phyloP scores from a whole-genome alignment of 2,888 invertebrate species.

The Petrolisthes manimaculis region DNA sequence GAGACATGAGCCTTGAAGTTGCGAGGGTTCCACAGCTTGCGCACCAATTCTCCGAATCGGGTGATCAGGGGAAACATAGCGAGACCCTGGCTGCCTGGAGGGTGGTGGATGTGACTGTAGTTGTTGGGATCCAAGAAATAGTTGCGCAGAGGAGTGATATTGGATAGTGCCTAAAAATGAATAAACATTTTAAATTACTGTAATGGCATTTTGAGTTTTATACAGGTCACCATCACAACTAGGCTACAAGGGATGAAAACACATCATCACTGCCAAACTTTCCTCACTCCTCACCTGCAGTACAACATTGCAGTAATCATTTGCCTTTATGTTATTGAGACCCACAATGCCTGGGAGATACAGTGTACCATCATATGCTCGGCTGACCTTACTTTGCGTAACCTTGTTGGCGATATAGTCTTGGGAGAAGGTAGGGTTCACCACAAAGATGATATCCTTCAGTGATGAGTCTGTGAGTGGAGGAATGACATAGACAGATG shows the following conservation, averaged over 20 bases:
- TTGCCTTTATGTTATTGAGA: slow-evolving; percentile 98
- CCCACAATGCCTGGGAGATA: slow-evolving; percentile 98
- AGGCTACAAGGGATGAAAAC: no score
- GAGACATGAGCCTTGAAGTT: slow-evolving; percentile 99
- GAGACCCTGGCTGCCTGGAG: slow-evolving; percentile 98
- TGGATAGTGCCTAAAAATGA: slow-evolving; percentile 84
- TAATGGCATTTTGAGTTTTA: no score
- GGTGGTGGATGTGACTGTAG: slow-evolving; percentile 88
- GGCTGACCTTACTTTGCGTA: slow-evolving; percentile 83
- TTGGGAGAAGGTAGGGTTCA: slow-evolving; percentile 94
- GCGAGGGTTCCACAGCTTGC: slow-evolving; percentile 98
- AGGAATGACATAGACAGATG: not conserved
- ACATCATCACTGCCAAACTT: not conserved
- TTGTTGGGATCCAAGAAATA: slow-evolving; percentile 95
- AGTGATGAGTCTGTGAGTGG: slow-evolving; percentile 85
- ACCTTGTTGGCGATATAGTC: slow-evolving; percentile 88
- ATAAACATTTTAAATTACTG: not conserved
- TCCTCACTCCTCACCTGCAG: slow-evolving; percentile 79
- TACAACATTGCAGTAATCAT: slow-evolving; percentile 99
- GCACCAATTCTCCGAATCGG: slow-evolving; percentile 91
- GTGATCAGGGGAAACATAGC: slow-evolving; percentile 87
- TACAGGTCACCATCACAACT: no score
- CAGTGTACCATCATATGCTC: slow-evolving; percentile 95
- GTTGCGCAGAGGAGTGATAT: slow-evolving; percentile 93
- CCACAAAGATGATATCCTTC: slow-evolving; percentile 97